Base-by-base conservation (phyloP, 2,797 vertebrate species). In the Cuculus canorus region DNA sequence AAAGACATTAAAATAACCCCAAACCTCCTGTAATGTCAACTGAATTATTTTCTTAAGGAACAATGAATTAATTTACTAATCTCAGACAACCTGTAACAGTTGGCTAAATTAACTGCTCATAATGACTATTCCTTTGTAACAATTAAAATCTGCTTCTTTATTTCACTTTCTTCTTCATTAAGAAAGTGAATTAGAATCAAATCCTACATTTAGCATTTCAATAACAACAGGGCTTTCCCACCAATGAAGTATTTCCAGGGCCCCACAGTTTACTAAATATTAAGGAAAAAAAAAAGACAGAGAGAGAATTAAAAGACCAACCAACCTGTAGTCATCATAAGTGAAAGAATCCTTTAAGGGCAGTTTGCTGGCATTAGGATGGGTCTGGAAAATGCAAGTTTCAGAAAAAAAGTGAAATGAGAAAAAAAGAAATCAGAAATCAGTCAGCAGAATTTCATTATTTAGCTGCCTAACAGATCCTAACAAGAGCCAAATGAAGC, bases 261-360 rank as follows among this genome's bases (percentile, higher is more conserved):
- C 21, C 81, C 70, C 75, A 70, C 14, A 56, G 50, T 72, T 71
- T 66, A 82, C 53, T 76, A 45, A 45, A 28, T 3, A 66, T 7
- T 9, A 32, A 63, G 66, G 65, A 79, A 75, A 48, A 17, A 50
- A 32, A 25, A 24, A 33, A 54, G 48, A 56, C 27, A 27, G 15
- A 52, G 24, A 52, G 80, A 16, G 17, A 85, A 70, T 76, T 66
- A 86, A 92, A 86, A 87, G 64, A 76, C 80, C 92, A 93, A 99
- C 99, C 96, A 96, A 99, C 99, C 99, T 99, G 99, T 99, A 99
- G 98, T 99, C 99, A 17, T 99, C 99, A 45, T 99, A 99, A 75
- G 99, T 99, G 98, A 99, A 99, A 97, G 98, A 98, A 97, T 99
- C 99, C 98, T 99, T 99, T 98, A 99, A 97, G 96, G 99, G 98